Evolutionary conservation across 2,797 vertebrate genomes (phyloP).

Genomic region (Muscicapa striata): DNA sequence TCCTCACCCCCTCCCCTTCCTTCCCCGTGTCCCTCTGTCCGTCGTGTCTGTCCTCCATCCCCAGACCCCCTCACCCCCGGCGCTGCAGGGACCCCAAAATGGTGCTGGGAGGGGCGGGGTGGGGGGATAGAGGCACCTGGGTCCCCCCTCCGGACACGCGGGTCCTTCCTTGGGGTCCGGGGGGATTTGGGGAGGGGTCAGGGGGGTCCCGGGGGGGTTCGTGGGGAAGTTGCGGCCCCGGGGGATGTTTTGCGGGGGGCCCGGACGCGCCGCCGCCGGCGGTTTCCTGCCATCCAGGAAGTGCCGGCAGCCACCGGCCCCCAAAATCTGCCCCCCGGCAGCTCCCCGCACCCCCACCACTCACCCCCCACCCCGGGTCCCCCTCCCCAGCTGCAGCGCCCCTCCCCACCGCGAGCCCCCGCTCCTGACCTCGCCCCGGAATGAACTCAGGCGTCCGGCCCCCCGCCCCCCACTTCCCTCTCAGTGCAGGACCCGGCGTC

Average conservation of each 20-base stretch:
- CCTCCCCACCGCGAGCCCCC: background rate
- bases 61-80: background rate
- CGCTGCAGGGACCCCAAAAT: background rate
- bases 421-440: background rate
- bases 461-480: background rate
- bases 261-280: background rate
- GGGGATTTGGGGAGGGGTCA: background rate
- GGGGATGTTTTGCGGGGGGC: background rate
- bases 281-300: background rate
- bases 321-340: background rate
- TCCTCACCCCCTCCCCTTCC: background rate
- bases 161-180: too few species aligned
- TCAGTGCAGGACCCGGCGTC: background rate
- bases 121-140: too few species aligned
- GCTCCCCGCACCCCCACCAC: background rate
- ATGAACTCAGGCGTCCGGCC: background rate
- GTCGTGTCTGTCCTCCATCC: background rate
- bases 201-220: background rate
- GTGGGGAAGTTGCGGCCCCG: background rate
- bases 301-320: background rate
- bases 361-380: background rate
- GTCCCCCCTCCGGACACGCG: too few species aligned
- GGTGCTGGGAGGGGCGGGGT: background rate
- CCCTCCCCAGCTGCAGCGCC: background rate
- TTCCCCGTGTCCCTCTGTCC: background rate